A percentile compares a stretch with the other conserved stretches of the same genome.
These are phyloP conservation scores for Lycia hirtaria DNA, from an alignment of 2,888 invertebrate species.

Conservation along the genomic window DNA sequence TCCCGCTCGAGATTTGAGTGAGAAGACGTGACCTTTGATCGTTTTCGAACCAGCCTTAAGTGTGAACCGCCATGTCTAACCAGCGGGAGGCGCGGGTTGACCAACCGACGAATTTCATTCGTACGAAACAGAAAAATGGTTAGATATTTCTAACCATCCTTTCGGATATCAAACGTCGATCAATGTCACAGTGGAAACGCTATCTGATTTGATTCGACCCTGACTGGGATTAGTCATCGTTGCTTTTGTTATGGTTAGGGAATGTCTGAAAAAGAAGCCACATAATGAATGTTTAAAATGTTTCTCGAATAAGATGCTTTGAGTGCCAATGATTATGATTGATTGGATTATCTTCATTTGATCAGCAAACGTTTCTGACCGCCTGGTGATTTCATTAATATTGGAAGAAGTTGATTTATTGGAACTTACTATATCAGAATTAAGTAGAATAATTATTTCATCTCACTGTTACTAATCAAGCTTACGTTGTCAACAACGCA, in stretches of 20 bases:
- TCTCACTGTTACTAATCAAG: too few species aligned
- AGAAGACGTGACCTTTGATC: conserved; percentile 80
- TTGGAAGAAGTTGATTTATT: conserved; percentile 12
- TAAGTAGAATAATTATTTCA: background rate
- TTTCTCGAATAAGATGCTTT: conserved; percentile 34
- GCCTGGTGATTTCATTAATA: conserved; percentile 37
- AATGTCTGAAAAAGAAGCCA: conserved; percentile 48
- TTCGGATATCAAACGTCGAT: conserved; percentile 79
- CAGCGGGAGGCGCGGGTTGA: conserved; percentile 77
- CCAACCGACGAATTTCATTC: conserved; percentile 49
- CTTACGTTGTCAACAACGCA: background rate
- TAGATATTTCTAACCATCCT: conserved; percentile 51
- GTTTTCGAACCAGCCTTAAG: conserved; percentile 69
- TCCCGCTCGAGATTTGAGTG: conserved; percentile 81
- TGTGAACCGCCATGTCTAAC: conserved; percentile 79
- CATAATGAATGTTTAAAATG: conserved; percentile 44
- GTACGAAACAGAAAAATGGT: conserved; percentile 60
- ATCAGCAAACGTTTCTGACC: conserved; percentile 28
- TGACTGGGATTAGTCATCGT: conserved; percentile 70
- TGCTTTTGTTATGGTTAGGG: conserved; percentile 62
- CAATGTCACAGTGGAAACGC: conserved; percentile 71
- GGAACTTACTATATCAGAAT: background rate
- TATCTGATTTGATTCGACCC: conserved; percentile 67
- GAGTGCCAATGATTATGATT: conserved; percentile 45
- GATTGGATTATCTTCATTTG: conserved; percentile 38